Conservation (phyloP, 2,888 invertebrate species). For the Aplocera efformata region DNA sequence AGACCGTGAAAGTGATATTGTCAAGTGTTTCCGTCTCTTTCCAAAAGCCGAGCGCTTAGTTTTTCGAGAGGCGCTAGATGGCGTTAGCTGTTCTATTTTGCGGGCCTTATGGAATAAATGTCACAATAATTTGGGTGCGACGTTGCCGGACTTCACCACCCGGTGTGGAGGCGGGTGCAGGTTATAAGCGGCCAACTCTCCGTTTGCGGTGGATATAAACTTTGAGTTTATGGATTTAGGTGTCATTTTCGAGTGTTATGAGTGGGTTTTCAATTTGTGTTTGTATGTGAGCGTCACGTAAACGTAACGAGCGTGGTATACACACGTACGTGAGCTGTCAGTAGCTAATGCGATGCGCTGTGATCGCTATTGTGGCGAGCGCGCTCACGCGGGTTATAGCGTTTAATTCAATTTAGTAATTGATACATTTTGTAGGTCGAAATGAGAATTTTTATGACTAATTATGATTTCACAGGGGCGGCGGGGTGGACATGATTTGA, state of each 20-base stretch:
- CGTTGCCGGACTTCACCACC: slow-evolving; percentile 79
- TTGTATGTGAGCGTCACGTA: slow-evolving; percentile 72
- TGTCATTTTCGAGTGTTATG: slow-evolving; percentile 47
- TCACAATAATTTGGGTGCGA: slow-evolving; percentile 76
- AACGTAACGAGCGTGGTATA: slow-evolving; percentile 75
- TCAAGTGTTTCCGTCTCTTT: slow-evolving; percentile 72
- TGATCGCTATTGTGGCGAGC: slow-evolving; percentile 74
- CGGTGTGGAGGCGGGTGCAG: slow-evolving; percentile 66
- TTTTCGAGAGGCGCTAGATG: slow-evolving; percentile 59
- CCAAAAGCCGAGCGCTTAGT: slow-evolving; percentile 62
- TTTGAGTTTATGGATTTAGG: slow-evolving; percentile 38
- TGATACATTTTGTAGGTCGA: slow-evolving; percentile 71
- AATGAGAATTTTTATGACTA: slow-evolving; percentile 19
- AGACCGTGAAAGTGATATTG: slow-evolving; percentile 80
- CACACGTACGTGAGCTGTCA: slow-evolving; percentile 73
- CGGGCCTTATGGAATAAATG: slow-evolving; percentile 60
- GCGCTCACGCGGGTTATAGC: slow-evolving; percentile 70
- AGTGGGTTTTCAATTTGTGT: slow-evolving; percentile 47
- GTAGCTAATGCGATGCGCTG: slow-evolving; percentile 77
- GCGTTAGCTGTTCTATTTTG: slow-evolving; percentile 62
- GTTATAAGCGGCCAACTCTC: slow-evolving; percentile 57
- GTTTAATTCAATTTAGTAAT: slow-evolving; percentile 80
- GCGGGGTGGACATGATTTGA: slow-evolving; percentile 7
- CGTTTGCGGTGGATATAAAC: slow-evolving; percentile 39
- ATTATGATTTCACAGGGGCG: slow-evolving; percentile 8